Percentiles rank a stretch among this genome's conserved stretches.
These are phyloP conservation scores for Willisornis vidua DNA, from an alignment of 2,113 vertebrate species.

Conservation along the genomic window DNA sequence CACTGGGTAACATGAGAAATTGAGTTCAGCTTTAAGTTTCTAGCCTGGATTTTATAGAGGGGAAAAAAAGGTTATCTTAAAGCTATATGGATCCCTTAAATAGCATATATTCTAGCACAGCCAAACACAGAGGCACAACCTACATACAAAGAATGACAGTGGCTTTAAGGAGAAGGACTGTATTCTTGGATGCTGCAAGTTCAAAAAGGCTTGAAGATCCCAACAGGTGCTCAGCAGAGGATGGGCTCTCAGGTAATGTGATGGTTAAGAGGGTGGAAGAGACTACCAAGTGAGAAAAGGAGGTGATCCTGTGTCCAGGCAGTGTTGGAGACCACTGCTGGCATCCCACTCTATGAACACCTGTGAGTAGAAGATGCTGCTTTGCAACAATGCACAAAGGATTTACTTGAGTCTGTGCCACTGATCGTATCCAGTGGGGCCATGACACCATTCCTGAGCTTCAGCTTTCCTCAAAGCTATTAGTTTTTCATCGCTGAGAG, in stretches of 20 bases:
- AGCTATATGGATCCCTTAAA: neutral
- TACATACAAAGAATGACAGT: neutral
- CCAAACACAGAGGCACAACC: neutral
- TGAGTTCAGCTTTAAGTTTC: neutral
- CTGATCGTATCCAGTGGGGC: neutral
- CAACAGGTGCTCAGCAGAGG: neutral
- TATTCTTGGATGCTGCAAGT: neutral
- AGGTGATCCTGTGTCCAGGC: neutral
- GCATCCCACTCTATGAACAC: neutral
- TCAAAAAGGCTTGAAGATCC: neutral
- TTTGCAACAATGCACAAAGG: neutral
- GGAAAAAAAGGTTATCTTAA: neutral
- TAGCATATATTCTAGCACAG: neutral
- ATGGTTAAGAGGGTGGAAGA: neutral
- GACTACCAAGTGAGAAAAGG: neutral
- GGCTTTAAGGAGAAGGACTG: neutral
- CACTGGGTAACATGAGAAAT: neutral
- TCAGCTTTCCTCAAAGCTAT: fast-evolving
- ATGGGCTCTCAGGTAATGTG: neutral
- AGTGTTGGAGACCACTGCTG: neutral
- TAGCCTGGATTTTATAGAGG: neutral
- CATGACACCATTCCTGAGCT: neutral
- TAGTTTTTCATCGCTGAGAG: fast-evolving
- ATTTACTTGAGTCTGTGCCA: neutral
- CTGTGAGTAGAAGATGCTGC: fast-evolving